A percentile compares a stretch with the other conserved stretches of the same genome.
Evolutionary conservation across 1,140 invertebrate genomes (phyloP).

Genomic region (Subanguina moxae): DNA sequence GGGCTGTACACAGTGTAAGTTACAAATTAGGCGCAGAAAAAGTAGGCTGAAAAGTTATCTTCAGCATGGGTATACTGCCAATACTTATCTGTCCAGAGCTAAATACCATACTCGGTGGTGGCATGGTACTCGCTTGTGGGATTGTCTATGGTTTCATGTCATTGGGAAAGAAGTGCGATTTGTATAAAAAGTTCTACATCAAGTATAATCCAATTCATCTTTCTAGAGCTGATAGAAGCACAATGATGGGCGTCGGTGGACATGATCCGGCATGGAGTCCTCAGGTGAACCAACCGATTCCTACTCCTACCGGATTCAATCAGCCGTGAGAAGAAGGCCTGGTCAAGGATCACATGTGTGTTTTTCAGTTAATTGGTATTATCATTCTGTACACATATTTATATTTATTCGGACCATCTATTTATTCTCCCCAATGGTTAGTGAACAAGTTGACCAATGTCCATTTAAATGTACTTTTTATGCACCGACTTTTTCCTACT

Average conservation of each 20-base stretch:
- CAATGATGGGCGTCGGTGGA: slow-evolving; percentile 53
- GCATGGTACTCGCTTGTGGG: slow-evolving; percentile 79
- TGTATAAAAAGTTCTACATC: not conserved
- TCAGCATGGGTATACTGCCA: slow-evolving; percentile 61
- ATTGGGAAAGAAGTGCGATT: slow-evolving; percentile 65
- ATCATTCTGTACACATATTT: too few species aligned
- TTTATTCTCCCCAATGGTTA: too few species aligned
- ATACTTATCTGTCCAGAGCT: slow-evolving; percentile 74
- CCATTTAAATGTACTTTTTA: too few species aligned
- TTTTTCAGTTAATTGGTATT: too few species aligned
- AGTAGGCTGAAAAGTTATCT: too few species aligned
- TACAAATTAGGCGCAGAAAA: too few species aligned
- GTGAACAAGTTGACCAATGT: too few species aligned
- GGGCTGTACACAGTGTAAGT: slow-evolving; percentile 71
- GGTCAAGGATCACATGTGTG: too few species aligned
- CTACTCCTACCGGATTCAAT: slow-evolving; percentile 46
- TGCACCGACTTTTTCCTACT: too few species aligned
- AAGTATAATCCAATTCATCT: slow-evolving; percentile 1
- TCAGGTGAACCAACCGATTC: slow-evolving; percentile 48
- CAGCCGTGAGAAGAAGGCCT: slow-evolving; percentile 35
- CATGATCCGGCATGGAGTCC: slow-evolving; percentile 55
- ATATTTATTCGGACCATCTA: too few species aligned
- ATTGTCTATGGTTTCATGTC: slow-evolving; percentile 88
- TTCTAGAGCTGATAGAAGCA: slow-evolving; percentile 52
- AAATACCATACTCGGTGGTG: slow-evolving; percentile 77